Percentiles rank a stretch among this genome's conserved stretches.
Conservation (phyloP, 2,888 invertebrate species). For the Thecocarcelia acutangulata region DNA sequence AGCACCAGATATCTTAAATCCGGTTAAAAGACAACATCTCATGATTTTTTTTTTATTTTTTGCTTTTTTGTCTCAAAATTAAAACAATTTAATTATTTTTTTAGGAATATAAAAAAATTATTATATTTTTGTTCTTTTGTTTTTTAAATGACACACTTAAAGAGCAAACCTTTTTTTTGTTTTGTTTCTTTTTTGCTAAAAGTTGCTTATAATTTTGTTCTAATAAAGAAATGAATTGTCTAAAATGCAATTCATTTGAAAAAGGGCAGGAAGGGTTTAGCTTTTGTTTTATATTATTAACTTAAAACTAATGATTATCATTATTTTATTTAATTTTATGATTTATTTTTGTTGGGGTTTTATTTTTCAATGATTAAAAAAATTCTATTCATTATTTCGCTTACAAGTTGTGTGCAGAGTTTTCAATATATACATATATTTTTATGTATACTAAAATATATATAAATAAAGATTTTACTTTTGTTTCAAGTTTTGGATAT, state of each 20-base stretch:
- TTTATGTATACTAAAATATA: conserved; percentile 4
- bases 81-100: conserved; percentile 39
- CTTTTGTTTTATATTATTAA: conserved; percentile 18
- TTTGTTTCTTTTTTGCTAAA: neutral
- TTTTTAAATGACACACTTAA: conserved; percentile 29
- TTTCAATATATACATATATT: neutral
- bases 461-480: conserved; percentile 13
- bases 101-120: conserved; percentile 39
- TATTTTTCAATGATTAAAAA: neutral
- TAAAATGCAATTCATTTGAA: conserved; percentile 61
- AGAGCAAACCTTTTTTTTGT: too few relatives aligned
- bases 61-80: conserved; percentile 30
- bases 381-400: conserved; percentile 27
- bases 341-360: conserved; percentile 13
- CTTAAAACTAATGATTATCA: conserved; percentile 66
- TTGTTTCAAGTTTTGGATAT: neutral
- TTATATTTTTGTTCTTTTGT: conserved; percentile 19
- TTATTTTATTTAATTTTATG: conserved; percentile 19
- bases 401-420: conserved; percentile 2
- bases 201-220: conserved; percentile 27
- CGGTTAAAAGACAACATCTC: too few relatives aligned
- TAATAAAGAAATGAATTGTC: conserved; percentile 55
- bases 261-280: conserved; percentile 18
- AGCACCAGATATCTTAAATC: too few relatives aligned
- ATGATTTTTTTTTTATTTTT: too few relatives aligned